Evolutionary conservation across 2,113 vertebrate species (phyloP), one percentile per base, ranked within the genome.

Genomic region (Delphinus delphis): DNA sequence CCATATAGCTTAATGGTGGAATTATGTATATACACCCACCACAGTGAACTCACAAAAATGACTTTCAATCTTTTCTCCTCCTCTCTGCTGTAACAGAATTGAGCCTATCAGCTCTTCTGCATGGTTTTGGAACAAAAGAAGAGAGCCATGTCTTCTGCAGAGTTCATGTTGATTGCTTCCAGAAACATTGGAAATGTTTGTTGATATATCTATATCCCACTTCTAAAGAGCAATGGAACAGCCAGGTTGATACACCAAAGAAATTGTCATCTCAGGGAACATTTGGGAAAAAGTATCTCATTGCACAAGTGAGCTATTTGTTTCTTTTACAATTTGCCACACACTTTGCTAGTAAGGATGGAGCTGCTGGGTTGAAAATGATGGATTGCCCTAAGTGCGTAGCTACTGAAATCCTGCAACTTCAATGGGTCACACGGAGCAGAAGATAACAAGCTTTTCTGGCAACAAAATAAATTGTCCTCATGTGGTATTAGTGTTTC

Each of bases 261-360:
- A 97, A 79, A 70, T 9, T 96, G 50, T 97, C 68, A 94, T 95
- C 95, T 96, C 85, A 87, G 67, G 55, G 73, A 88, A 79, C 62
- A 84, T 63, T 95, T 14, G 8, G 65, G 74, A 76, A 18, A 97
- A 98, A 96, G 38, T 14, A 84, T 62, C 73, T 96, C 33, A 41
- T 70, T 62, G 73, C 63, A 20, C 23, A 83, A 96, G 92, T 80
- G 33, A 98, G 70, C 85, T 86, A 94, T 94, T 98, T 97, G 95
- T 98, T 98, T 98, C 77, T 98, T 98, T 98, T 93, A 88, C 68
- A 97, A 93, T 98, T 98, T 94, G 25, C 91, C 97, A 97, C 93
- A 88, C 91, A 95, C 91, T 74, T 97, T 95, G 83, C 85, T 73
- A 82, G 90, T 90, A 97, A 97, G 8, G 1, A n/a, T 97, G 91